Evolutionary conservation across 2,113 vertebrate species (phyloP).

Genomic region (Anser cygnoides): DNA sequence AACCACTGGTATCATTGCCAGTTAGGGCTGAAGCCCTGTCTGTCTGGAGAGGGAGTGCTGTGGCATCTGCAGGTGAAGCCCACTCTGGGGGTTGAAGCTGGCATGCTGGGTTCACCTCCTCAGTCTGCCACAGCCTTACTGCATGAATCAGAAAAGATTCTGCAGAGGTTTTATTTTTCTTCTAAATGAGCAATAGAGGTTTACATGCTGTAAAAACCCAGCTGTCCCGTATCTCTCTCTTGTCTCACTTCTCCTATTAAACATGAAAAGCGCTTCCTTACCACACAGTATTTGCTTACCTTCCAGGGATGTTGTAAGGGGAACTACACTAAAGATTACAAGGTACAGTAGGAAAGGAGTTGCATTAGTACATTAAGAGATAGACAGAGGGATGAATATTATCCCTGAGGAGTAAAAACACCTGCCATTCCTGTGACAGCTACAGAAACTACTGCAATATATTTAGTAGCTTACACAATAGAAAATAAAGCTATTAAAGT

Average conservation of each 20-base stretch:
- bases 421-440: neutral
- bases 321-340: neutral
- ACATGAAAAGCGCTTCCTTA: fast-evolving
- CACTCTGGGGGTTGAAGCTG: neutral
- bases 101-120: neutral
- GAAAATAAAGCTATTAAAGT: neutral
- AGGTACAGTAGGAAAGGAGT: neutral
- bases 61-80: neutral
- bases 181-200: neutral
- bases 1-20: neutral
- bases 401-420: neutral
- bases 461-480: neutral
- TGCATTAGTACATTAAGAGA: neutral
- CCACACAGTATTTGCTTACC: neutral
- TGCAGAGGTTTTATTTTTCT: neutral
- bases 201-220: neutral
- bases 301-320: neutral
- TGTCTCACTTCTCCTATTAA: neutral
- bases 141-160: neutral
- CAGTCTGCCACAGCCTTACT: neutral
- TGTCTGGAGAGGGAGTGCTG: neutral
- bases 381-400: neutral
- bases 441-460: neutral
- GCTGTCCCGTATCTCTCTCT: neutral
- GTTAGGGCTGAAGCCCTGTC: neutral